phyloP scores from a whole-genome alignment of 2,797 vertebrate species.

The Alcedo quadribrachys region DNA sequence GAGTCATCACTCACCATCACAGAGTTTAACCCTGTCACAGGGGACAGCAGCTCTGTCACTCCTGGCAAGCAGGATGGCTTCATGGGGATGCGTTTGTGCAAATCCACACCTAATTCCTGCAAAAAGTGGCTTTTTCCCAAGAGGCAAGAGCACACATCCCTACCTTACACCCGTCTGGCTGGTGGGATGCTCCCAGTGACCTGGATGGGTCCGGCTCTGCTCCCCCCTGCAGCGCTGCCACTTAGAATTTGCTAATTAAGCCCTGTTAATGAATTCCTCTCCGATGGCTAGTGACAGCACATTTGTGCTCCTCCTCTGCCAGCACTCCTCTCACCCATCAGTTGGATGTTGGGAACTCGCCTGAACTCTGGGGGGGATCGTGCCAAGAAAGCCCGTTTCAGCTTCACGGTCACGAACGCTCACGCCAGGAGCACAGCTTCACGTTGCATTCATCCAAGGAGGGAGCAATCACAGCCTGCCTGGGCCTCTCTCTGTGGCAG shows the following conservation, averaged over 20 bases:
- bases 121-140: background rate
- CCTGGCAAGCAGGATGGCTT: background rate
- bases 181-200: background rate
- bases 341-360: background rate
- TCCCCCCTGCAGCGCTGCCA: background rate
- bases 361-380: background rate
- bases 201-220: background rate
- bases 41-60: background rate
- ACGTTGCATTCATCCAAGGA: background rate
- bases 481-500: background rate
- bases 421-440: background rate
- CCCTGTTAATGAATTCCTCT: constrained; percentile 29
- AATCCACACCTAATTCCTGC: background rate
- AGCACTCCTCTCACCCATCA: background rate
- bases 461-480: background rate
- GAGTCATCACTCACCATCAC: background rate
- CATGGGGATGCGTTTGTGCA: fast-evolving
- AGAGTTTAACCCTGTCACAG: constrained; percentile 13
- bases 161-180: fast-evolving
- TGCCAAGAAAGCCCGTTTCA: constrained; percentile 29
- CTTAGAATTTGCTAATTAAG: constrained; percentile 30
- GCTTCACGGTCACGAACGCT: background rate
- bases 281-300: background rate
- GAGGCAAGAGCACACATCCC: background rate
- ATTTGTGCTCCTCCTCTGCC: constrained; percentile 21